Evolutionary conservation across 2,113 vertebrate species (phyloP).

Genomic region (Myiozetetes cayanensis): DNA sequence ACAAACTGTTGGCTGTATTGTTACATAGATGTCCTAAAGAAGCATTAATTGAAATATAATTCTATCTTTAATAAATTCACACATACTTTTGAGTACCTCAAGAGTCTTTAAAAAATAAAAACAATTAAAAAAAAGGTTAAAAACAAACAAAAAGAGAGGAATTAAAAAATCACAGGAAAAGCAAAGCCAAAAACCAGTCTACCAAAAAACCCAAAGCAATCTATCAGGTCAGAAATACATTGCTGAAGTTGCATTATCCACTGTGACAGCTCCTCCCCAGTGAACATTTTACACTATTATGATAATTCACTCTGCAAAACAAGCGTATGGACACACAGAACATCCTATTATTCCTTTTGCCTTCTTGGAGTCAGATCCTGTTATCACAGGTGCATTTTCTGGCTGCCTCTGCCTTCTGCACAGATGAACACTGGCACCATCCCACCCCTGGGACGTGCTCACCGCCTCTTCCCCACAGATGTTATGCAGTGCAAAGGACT

Average conservation of each 20-base stretch:
- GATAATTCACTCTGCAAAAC: not conserved
- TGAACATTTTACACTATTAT: not conserved
- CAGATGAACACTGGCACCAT: not conserved
- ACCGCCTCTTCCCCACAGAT: not conserved
- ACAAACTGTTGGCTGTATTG: not conserved
- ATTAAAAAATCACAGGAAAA: not conserved
- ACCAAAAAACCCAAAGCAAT: not conserved
- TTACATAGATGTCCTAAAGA: not conserved
- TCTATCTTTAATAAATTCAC: not conserved
- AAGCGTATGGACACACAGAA: not conserved
- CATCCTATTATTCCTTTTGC: not conserved
- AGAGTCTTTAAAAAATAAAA: not conserved
- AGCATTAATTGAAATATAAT: not conserved
- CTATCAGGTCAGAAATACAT: not conserved
- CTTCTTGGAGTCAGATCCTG: not conserved
- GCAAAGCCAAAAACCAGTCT: not conserved
- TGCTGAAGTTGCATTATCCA: not conserved
- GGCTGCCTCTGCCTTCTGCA: not conserved
- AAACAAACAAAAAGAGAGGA: not conserved
- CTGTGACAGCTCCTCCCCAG: not conserved
- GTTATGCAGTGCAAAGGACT: not conserved
- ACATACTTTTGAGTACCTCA: not conserved
- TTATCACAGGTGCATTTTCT: conserved; percentile 24
- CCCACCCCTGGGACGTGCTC: not conserved
- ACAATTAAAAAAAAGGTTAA: accelerated